Evolutionary conservation across 1,140 invertebrate genomes (phyloP).

Genomic region (Drosophila sturtevanti): DNA sequence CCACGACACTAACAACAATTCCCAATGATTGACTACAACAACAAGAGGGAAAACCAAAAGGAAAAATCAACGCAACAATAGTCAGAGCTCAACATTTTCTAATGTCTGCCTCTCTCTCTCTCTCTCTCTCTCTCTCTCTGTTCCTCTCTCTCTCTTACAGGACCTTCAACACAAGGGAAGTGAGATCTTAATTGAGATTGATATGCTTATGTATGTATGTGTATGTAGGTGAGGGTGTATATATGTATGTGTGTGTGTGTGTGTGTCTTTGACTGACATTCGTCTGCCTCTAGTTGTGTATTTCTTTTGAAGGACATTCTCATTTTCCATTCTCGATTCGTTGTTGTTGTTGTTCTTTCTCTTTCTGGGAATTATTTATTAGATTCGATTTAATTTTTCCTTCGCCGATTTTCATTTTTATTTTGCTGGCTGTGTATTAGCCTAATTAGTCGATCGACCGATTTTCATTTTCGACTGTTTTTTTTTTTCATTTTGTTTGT

Average conservation of each 20-base stretch:
- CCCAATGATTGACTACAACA: conserved; percentile 41
- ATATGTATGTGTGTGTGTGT: conserved; percentile 21
- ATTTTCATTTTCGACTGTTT: neutral
- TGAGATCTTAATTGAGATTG: conserved; percentile 78
- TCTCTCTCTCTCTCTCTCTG: conserved; percentile 11
- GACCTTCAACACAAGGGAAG: conserved; percentile 53
- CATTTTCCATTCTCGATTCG: conserved; percentile 33
- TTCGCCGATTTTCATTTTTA: neutral
- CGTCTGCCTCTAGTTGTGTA: conserved; percentile 10
- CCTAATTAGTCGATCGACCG: conserved; percentile 43
- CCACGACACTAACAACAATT: conserved; percentile 25
- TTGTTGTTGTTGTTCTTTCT: conserved; percentile 5
- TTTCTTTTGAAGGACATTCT: neutral
- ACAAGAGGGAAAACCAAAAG: neutral
- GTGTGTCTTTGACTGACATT: conserved; percentile 24
- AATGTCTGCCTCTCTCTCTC: conserved; percentile 30
- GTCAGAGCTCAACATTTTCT: conserved; percentile 28
- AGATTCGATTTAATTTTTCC: conserved; percentile 45
- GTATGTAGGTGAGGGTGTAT: conserved; percentile 14
- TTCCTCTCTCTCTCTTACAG: conserved; percentile 9
- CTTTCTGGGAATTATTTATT: conserved; percentile 49
- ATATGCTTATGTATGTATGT: conserved; percentile 58
- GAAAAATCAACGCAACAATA: conserved; percentile 38
- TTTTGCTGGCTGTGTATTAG: conserved; percentile 30
- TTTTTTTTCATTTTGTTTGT: neutral